phyloP scores from a whole-genome alignment of 1,140 invertebrate genomes.

The Drosophila pseudoobscura region DNA sequence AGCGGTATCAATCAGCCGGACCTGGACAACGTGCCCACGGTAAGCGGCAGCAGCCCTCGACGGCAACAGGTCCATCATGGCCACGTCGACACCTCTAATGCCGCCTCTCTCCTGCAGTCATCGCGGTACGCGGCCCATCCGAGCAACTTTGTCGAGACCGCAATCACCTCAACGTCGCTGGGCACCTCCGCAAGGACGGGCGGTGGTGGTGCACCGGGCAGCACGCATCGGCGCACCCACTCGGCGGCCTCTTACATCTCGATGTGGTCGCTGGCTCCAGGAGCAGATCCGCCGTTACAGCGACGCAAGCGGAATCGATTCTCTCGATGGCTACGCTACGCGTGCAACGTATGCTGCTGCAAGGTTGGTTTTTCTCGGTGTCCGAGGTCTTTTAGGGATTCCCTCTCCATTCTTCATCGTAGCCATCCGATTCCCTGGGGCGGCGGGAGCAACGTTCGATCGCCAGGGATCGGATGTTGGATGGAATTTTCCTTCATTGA shows the following conservation, averaged over 20 bases:
- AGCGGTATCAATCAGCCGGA: constrained; percentile 34
- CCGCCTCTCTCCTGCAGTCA: constrained; percentile 51
- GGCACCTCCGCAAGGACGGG: constrained; percentile 3
- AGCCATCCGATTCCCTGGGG: too few species aligned
- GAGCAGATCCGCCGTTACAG: constrained; percentile 36
- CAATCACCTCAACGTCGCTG: constrained; percentile 7
- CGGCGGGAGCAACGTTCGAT: too few species aligned
- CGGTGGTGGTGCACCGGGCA: not conserved
- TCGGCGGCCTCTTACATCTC: constrained; percentile 74
- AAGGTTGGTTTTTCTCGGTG: constrained; percentile 52
- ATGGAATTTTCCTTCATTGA: not conserved
- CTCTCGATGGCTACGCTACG: constrained; percentile 58
- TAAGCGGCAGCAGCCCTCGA: constrained; percentile 39
- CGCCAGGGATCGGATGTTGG: not conserved
- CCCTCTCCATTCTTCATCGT: too few species aligned
- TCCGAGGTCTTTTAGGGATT: too few species aligned
- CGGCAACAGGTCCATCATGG: not conserved
- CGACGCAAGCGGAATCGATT: constrained; percentile 54
- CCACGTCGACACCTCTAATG: constrained; percentile 12
- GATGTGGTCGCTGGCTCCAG: constrained; percentile 58
- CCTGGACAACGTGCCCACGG: constrained; percentile 66
- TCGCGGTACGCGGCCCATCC: constrained; percentile 68
- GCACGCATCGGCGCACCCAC: constrained; percentile 61
- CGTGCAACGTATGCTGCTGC: constrained; percentile 62
- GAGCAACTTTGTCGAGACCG: constrained; percentile 63